Conservation (phyloP, 2,113 vertebrate species). For the Amblyornis subalaris region DNA sequence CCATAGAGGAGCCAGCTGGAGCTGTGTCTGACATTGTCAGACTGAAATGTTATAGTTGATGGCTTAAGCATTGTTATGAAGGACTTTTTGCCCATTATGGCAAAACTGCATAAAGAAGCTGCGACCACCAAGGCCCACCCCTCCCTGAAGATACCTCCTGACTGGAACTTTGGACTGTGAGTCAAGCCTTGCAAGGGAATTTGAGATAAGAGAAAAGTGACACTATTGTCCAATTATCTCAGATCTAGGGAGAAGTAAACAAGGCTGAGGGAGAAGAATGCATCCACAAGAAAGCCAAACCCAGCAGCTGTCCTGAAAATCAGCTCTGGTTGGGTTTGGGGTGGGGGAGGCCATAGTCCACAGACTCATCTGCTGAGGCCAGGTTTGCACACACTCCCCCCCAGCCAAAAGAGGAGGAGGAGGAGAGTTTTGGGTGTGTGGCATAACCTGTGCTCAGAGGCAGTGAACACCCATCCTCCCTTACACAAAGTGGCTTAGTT, state of each 20-base stretch:
- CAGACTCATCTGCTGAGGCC: background rate
- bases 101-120: background rate
- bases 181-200: background rate
- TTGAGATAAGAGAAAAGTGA: background rate
- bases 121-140: accelerated
- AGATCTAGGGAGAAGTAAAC: background rate
- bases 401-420: background rate
- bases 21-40: too few species aligned
- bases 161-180: background rate
- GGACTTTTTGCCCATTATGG: background rate
- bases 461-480: background rate
- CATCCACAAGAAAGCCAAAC: background rate
- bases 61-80: background rate
- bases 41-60: background rate
- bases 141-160: background rate
- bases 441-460: background rate
- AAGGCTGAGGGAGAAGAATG: background rate
- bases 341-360: background rate
- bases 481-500: too few species aligned
- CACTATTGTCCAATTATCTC: background rate
- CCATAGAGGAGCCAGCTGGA: background rate
- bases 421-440: background rate
- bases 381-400: background rate
- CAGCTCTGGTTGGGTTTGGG: background rate
- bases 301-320: background rate